Evolutionary conservation across 2,113 vertebrate genomes (phyloP).

Genomic region (Anseranas semipalmata): DNA sequence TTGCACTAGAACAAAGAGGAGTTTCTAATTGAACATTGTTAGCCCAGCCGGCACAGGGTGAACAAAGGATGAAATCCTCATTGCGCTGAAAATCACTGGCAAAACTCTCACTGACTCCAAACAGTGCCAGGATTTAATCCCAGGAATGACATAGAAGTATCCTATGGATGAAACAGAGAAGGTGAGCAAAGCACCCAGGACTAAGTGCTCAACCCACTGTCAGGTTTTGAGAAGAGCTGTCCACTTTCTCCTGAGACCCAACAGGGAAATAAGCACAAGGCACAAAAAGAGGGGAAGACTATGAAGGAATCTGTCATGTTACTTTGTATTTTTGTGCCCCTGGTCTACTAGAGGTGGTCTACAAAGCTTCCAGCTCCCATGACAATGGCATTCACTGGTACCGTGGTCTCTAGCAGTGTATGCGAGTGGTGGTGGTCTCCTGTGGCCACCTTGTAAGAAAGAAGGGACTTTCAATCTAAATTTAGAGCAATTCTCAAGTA

Average conservation of each 20-base stretch:
- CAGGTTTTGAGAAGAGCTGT: neutral
- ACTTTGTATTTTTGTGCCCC: neutral
- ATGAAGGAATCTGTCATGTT: neutral
- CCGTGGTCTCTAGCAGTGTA: neutral
- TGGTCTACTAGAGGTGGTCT: neutral
- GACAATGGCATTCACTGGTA: neutral
- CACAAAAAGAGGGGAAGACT: neutral
- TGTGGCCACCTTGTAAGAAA: neutral
- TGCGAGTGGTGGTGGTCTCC: neutral
- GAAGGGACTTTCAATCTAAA: neutral
- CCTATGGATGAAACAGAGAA: neutral
- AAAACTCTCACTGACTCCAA: neutral
- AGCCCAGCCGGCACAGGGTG: conserved; percentile 13
- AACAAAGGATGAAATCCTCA: conserved; percentile 51
- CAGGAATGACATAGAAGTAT: conserved; percentile 3
- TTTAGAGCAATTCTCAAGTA: neutral
- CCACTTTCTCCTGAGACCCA: neutral
- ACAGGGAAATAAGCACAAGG: neutral
- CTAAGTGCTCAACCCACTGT: neutral
- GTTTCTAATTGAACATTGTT: conserved; percentile 44
- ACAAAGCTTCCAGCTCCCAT: neutral
- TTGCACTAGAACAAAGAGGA: conserved; percentile 52
- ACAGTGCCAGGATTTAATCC: conserved; percentile 9
- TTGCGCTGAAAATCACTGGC: conserved; percentile 25
- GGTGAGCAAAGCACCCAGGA: neutral